These are phyloP conservation scores for Halcyon chelicuti DNA, from an alignment of 2,797 vertebrate genomes.

Conservation along the genomic window DNA sequence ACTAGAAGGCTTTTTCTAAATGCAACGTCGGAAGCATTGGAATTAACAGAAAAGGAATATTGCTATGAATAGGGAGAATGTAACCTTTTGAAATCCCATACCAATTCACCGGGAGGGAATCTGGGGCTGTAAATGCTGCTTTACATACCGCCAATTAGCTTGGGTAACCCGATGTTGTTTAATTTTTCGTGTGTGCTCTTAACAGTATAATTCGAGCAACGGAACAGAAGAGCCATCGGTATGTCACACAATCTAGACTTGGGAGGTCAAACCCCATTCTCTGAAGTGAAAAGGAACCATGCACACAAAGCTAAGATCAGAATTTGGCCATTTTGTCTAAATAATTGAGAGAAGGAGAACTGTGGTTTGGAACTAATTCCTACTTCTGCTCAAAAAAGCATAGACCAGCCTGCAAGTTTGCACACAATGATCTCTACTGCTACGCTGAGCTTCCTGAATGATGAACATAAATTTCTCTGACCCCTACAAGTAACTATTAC, in stretches of 20 bases:
- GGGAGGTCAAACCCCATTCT: slow-evolving; percentile 45
- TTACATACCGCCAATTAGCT: slow-evolving; percentile 25
- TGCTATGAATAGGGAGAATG: neutral
- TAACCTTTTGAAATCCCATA: neutral
- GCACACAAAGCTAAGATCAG: neutral
- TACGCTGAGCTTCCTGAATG: slow-evolving; percentile 69
- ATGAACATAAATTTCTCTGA: slow-evolving; percentile 67
- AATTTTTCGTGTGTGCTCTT: neutral
- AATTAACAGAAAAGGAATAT: neutral
- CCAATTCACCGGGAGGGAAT: neutral
- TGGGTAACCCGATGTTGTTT: neutral
- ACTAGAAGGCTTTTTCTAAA: neutral
- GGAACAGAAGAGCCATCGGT: slow-evolving; percentile 63
- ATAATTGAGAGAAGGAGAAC: slow-evolving; percentile 5
- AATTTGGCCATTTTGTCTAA: slow-evolving; percentile 24
- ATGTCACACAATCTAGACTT: slow-evolving; percentile 59
- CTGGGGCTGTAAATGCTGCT: neutral
- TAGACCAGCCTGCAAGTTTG: slow-evolving; percentile 41
- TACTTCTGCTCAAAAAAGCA: slow-evolving; percentile 33
- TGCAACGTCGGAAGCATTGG: neutral
- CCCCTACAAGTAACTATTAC: slow-evolving; percentile 44
- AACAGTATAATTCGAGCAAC: neutral
- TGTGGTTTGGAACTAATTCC: slow-evolving; percentile 46
- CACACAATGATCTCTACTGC: slow-evolving; percentile 75
- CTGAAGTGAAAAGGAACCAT: slow-evolving; percentile 8